These are phyloP conservation scores for Ferdinandea cuprea DNA, from an alignment of 2,888 invertebrate species.

Conservation along the genomic window DNA sequence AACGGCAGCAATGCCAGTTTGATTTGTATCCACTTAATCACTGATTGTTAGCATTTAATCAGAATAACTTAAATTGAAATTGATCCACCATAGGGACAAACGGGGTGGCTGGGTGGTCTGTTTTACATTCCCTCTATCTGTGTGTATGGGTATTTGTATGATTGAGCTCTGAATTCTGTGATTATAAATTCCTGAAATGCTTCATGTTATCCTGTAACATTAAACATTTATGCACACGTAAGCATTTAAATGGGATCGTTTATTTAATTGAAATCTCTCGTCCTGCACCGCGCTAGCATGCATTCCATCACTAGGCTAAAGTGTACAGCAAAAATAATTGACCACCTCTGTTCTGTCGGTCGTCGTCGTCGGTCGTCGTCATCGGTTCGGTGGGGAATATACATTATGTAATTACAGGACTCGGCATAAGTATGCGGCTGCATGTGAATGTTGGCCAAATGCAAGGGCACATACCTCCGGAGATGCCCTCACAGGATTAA, in stretches of 20 bases:
- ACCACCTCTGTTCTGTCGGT: constrained; percentile 49
- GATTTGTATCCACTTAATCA: constrained; percentile 75
- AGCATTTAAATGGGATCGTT: constrained; percentile 75
- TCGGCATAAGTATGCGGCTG: constrained; percentile 36
- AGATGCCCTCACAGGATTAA: constrained; percentile 65
- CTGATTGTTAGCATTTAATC: constrained; percentile 75
- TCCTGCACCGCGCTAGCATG: constrained; percentile 34
- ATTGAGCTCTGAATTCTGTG: constrained; percentile 59
- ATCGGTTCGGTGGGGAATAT: constrained; percentile 36
- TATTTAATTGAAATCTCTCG: constrained; percentile 73
- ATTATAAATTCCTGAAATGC: constrained; percentile 73
- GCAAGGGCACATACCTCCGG: constrained; percentile 54
- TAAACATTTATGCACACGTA: constrained; percentile 74
- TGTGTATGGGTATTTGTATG: constrained; percentile 15
- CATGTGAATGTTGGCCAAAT: constrained; percentile 59
- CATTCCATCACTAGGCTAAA: constrained; percentile 25
- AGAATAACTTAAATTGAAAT: constrained; percentile 75
- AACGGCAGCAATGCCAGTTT: constrained; percentile 66
- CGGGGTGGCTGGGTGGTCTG: not conserved
- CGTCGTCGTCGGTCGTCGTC: no score
- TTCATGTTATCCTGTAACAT: constrained; percentile 69
- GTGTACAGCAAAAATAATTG: constrained; percentile 67
- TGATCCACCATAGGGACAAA: constrained; percentile 46
- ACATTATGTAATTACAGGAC: constrained; percentile 52
- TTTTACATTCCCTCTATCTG: not conserved